Conservation (phyloP, 2,113 vertebrate species). For the Phainopepla nitens region DNA sequence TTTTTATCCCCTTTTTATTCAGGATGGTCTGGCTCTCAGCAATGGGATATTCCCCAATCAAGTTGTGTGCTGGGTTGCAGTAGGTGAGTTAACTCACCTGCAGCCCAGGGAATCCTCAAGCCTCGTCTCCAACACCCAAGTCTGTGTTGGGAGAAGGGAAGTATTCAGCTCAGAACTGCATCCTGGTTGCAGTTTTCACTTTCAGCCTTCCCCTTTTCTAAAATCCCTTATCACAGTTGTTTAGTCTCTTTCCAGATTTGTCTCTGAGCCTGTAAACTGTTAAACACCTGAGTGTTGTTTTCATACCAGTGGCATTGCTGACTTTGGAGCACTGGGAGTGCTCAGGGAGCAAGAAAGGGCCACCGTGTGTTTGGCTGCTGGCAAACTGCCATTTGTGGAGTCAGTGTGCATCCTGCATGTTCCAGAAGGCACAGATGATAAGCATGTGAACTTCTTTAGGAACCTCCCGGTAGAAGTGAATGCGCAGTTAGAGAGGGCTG, state of each 20-base stretch:
- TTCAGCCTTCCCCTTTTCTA: not conserved
- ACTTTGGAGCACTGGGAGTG: not conserved
- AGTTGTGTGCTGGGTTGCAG: rapidly evolving
- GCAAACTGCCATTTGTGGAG: not conserved
- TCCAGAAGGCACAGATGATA: not conserved
- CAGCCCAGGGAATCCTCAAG: not conserved
- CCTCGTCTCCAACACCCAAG: not conserved
- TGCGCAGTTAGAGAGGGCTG: not conserved
- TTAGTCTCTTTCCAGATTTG: not conserved
- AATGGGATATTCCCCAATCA: not conserved
- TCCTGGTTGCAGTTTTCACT: not conserved
- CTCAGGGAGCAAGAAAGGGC: not conserved
- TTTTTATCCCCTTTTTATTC: not conserved
- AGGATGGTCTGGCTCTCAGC: not conserved
- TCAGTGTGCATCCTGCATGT: not conserved
- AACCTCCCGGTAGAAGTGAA: not conserved
- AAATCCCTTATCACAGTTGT: not conserved
- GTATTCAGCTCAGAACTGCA: not conserved
- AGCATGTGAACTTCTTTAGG: not conserved
- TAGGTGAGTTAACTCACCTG: not conserved
- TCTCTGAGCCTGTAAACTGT: not conserved
- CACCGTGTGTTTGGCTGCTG: not conserved
- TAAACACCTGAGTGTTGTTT: not conserved
- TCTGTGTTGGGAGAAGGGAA: not conserved
- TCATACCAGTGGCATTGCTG: not conserved